Base-by-base conservation (phyloP, 2,797 vertebrate genomes). In the Limnodromus scolopaceus region DNA sequence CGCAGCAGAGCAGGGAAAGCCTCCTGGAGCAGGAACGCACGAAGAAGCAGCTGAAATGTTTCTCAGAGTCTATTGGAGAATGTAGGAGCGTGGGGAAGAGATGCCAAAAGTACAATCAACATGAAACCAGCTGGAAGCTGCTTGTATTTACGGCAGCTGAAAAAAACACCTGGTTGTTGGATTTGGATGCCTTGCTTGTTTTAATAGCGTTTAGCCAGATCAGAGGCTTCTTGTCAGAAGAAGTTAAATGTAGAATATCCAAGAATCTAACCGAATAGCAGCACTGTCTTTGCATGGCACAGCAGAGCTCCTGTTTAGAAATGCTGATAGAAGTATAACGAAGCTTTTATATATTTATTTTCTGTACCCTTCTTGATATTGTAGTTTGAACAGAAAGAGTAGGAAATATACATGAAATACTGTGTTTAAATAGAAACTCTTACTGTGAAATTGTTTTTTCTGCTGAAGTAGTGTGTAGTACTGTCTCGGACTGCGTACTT, bases 131-230 rank as follows among this genome's bases (percentile, higher is more conserved):
- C 80, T 87, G 65, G 18, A 78, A 86, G 58, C 75, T 91, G 78
- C 19, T 79, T 43, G 46, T 87, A 46, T 93, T 95, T 91, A 54
- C 38, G 53, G 63, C 91, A 95, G 87, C 80, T 89, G 79, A 38
- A 68, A 63, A 77, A 88, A 92, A 10, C 84, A 96, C 94, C 92
- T 83, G 75, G 63, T 25, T 91, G 82, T 66, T 89, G 84, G 19
- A 46, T 89, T 75, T 86, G 87, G 84, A 79, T 34, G 55, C 48
- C 27, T 69, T 45, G 46, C 66, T 87, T 88, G 10, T 88, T 93
- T 90, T 78, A 51, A 45, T 60, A 88, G 80, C 5, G 8, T 74
- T 89, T 93, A 85, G 83, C 49, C 75, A 22, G 51, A 63, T 70
- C 61, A 72, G 64, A 71, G 69, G 32, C 72, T 81, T 57, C 60